Evolutionary conservation across 2,888 invertebrate species (phyloP), one percentile per base, ranked within the genome.

Genomic region (Xylota segnis): DNA sequence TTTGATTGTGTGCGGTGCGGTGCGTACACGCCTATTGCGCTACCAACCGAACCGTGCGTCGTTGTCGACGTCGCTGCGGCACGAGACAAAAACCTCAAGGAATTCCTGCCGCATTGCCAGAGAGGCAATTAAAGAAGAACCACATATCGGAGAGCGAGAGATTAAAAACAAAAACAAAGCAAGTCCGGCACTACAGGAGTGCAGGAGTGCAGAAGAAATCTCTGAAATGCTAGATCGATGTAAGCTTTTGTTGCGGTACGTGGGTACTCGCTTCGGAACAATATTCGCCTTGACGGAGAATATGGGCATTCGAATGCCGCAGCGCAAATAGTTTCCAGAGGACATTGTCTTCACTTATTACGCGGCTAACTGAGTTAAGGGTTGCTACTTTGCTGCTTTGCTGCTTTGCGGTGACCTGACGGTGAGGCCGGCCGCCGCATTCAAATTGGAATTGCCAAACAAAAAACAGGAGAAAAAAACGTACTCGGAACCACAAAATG

Each of bases 161-260:
- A 76, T 86, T 76, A 68, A 75, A 86, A 77, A 59, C 45, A 72
- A 77, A 79, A 40, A 45, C 77, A 70, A 72, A 47, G 50, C 16
- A 14, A 50, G 2, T 16, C 4, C 27, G n/a, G 27, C 45, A n/a
- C n/a, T n/a, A n/a, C n/a, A n/a, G 18, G 27, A 58, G 12, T 43
- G 58, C 70, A 75, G 78, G 59, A 77, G 72, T 71, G 58, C n/a
- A 66, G 63, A 79, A 65, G 59, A 70, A 83, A 88, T 87, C 84
- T 79, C 59, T 84, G 88, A 88, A 87, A 88, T 88, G 89, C 89
- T 88, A 86, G 86, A 82, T 82, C 86, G 81, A 86, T 86, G 86
- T 86, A 82, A 82, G 86, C 86, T 82, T 82, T 76, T 82, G 76
- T 82, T 86, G 76, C 68, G 76, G 86, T 76, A 86, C 86, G 76